Conservation (phyloP, 2,113 vertebrate genomes). For the Hirundichthys speculiger region DNA sequence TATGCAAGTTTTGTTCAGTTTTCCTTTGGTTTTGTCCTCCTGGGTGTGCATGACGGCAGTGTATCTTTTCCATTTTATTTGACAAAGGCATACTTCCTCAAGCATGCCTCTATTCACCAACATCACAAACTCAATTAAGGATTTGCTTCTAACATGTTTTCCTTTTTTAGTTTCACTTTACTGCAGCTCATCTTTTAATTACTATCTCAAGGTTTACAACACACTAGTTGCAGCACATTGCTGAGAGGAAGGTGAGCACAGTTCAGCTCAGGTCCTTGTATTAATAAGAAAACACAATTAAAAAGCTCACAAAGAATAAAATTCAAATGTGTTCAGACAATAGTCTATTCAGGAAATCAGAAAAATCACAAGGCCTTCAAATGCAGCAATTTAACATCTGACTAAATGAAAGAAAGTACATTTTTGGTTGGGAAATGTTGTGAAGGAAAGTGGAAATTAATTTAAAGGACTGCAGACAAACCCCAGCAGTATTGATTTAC, state of each 20-base stretch:
- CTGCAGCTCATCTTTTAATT: slow-evolving; percentile 66
- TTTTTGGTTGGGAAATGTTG: slow-evolving; percentile 32
- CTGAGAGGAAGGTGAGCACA: slow-evolving; percentile 37
- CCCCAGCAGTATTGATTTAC: neutral
- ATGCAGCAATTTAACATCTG: slow-evolving; percentile 15
- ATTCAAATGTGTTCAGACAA: slow-evolving; percentile 54
- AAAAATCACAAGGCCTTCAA: slow-evolving; percentile 47
- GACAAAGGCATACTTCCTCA: slow-evolving; percentile 16
- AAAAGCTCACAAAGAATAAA: slow-evolving; percentile 40
- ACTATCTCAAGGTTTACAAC: slow-evolving; percentile 65
- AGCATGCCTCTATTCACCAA: slow-evolving; percentile 37
- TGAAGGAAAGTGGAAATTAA: neutral
- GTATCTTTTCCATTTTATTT: slow-evolving; percentile 18
- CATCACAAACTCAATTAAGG: slow-evolving; percentile 56
- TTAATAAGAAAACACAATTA: slow-evolving; percentile 12
- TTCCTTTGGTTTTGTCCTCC: neutral
- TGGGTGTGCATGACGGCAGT: neutral
- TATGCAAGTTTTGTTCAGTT: neutral
- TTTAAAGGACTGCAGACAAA: slow-evolving; percentile 10
- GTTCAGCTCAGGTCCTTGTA: slow-evolving; percentile 46
- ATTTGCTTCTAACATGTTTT: slow-evolving; percentile 46
- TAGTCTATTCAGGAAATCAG: slow-evolving; percentile 54
- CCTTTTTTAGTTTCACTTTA: slow-evolving; percentile 43
- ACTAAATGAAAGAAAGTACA: slow-evolving; percentile 28
- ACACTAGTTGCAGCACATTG: slow-evolving; percentile 58